Evolutionary conservation across 2,888 invertebrate species (phyloP).

Genomic region (Pachydiplax longipennis): DNA sequence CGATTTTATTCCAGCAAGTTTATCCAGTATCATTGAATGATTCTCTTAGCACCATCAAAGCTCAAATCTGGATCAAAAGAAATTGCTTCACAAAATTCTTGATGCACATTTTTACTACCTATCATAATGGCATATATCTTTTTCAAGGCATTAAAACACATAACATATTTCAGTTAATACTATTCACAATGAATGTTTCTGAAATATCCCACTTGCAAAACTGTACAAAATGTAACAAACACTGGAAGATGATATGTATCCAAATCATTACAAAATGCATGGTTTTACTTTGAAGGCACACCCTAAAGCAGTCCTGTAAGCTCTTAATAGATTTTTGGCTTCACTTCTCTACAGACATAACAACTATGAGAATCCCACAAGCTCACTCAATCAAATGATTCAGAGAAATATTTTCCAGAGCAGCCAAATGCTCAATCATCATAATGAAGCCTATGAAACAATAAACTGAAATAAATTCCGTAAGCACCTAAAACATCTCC

Average conservation of each 20-base stretch:
- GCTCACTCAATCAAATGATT: not conserved
- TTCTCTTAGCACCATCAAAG: not conserved
- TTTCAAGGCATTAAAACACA: not conserved
- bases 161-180: not conserved
- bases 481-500: not conserved
- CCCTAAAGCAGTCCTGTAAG: not conserved
- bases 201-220: not conserved
- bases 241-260: conserved; percentile 41
- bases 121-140: not conserved
- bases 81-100: not conserved
- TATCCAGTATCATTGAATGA: too few relatives aligned
- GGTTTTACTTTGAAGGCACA: conserved; percentile 16
- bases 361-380: not conserved
- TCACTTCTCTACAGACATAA: not conserved
- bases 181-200: not conserved
- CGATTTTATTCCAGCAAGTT: not conserved
- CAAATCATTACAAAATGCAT: conserved; percentile 36
- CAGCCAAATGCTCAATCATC: not conserved
- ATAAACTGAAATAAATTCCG: not conserved
- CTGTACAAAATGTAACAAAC: conserved; percentile 39
- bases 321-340: not conserved
- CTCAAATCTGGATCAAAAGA: too few relatives aligned
- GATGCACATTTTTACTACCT: not conserved
- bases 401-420: not conserved
- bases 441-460: not conserved